These are phyloP conservation scores for Urocitellus parryii DNA, from an alignment of 2,113 vertebrate species.

Conservation along the genomic window DNA sequence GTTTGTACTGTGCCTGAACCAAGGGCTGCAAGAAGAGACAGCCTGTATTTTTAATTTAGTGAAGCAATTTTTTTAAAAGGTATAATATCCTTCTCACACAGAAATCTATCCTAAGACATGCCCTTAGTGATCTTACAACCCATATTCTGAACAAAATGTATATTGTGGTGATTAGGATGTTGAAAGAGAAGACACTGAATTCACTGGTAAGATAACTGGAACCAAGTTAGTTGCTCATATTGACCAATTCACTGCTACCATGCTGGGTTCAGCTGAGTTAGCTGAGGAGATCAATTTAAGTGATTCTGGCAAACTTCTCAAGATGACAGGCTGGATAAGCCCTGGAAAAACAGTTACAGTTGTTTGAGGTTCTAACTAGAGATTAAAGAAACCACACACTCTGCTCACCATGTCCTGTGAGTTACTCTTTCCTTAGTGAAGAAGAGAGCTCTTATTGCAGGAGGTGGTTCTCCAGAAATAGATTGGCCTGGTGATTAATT, in stretches of 20 bases:
- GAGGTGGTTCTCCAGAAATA: conserved; percentile 97
- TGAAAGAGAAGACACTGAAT: conserved; percentile 98
- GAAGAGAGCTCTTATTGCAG: conserved; percentile 97
- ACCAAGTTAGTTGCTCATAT: conserved; percentile 96
- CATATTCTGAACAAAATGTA: conserved; percentile 99
- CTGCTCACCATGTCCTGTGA: conserved; percentile 97
- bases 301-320: conserved; percentile 96
- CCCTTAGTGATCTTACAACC: conserved; percentile 96
- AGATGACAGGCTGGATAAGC: conserved; percentile 96
- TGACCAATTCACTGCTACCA: conserved; percentile 96
- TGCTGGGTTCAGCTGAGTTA: conserved; percentile 96
- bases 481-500: conserved; percentile 95
- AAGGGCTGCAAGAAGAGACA: conserved; percentile 96
- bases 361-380: conserved; percentile 97
- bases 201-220: conserved; percentile 99
- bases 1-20: conserved; percentile 98
- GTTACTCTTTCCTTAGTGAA: conserved; percentile 98
- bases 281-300: conserved; percentile 95
- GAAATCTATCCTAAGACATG: conserved; percentile 98
- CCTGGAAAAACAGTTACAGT: conserved; percentile 97
- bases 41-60: conserved; percentile 97
- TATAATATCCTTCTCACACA: conserved; percentile 98
- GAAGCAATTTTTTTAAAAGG: conserved; percentile 98
- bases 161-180: conserved; percentile 99
- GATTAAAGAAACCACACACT: conserved; percentile 97